A percentile compares a stretch with the other conserved stretches of the same genome.
phyloP scores from a whole-genome alignment of 2,797 vertebrate genomes.

The Bucorvus abyssinicus region DNA sequence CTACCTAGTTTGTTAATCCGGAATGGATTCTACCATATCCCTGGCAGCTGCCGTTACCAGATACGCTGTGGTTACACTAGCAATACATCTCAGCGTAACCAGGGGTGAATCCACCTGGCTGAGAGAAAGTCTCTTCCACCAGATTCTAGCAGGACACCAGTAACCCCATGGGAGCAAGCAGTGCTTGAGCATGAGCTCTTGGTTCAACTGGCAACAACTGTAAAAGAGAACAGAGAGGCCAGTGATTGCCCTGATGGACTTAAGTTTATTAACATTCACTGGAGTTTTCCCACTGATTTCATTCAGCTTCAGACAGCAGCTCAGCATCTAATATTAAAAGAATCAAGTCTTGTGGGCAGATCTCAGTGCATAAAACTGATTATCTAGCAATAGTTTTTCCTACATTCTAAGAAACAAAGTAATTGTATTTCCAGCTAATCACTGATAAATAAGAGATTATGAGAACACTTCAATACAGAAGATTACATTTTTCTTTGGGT shows the following conservation, averaged over 20 bases:
- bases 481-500: background rate
- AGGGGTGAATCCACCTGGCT: fast-evolving
- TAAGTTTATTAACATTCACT: background rate
- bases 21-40: background rate
- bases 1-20: background rate
- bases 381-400: background rate
- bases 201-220: background rate
- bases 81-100: background rate
- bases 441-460: background rate
- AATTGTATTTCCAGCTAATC: background rate
- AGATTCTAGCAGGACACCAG: background rate
- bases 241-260: background rate
- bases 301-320: background rate
- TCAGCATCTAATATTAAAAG: background rate
- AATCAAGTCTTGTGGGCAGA: background rate
- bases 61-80: background rate
- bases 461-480: background rate
- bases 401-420: background rate
- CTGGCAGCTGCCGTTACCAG: background rate
- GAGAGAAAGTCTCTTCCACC: background rate
- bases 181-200: background rate
- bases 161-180: background rate
- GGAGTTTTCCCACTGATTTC: background rate
- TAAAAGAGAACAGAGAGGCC: background rate
- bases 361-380: background rate